Base-by-base conservation (phyloP, 2,113 vertebrate genomes). In the Catharus minimus region DNA sequence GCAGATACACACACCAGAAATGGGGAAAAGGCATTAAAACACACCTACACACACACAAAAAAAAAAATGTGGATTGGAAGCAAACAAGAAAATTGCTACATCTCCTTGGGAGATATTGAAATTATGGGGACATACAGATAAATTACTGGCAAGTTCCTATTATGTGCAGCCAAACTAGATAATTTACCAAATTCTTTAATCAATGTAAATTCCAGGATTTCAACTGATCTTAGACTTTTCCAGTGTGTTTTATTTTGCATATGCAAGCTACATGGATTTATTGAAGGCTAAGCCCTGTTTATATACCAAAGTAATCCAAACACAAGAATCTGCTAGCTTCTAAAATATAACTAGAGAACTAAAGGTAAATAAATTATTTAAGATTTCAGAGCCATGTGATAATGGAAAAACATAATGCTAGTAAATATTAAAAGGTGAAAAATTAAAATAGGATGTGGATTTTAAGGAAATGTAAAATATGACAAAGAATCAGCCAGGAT, bases 61-160 rank as follows among this genome's bases (percentile, higher is more conserved):
- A 55, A 76, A 94, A 95, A 89, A 60, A 55, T 3, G 55, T 89
- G 64, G 62, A 67, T 67, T 86, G 39, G 75, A 92, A 92, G 88
- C 67, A 96, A 94, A 95, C 82, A 96, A 58, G 79, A 91, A 92
- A 92, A 96, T 94, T 91, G 62, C 75, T 79, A 16, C 22, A 41
- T 89, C 24, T 93, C 71, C 80, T 65, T 66, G 43, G 81, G 58
- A 71, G 89, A 80, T 52, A 44, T 2, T 76, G 74, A 82, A 94
- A 82, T 92, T 58, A 66, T 66, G 47, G 39, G 38, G 58, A 74
- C 18, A 27, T 64, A 41, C 3, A 60, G 66, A 68, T 39, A 90
- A 90, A 89, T 86, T 84, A 50, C 74, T 73, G 50, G 38, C n/a
- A 75, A 88, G 24, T 55, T 94, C 19, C 53, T 58, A 66, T 86